A percentile compares a stretch with the other conserved stretches of the same genome.
Conservation (phyloP, 2,888 invertebrate species). For the Isotomurus palustris region DNA sequence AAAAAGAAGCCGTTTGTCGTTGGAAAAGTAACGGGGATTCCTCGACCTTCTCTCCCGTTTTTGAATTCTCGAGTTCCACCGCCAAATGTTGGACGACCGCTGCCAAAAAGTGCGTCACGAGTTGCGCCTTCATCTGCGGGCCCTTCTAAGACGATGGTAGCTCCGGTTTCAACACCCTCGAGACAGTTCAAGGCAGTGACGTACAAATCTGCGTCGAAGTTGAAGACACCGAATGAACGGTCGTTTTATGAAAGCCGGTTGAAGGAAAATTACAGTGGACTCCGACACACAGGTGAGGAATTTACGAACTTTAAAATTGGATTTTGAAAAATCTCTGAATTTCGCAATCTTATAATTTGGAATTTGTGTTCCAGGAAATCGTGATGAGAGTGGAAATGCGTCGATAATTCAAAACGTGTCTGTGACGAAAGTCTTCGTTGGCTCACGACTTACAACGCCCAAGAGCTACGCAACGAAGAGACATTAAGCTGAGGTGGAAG, state of each 20-base stretch:
- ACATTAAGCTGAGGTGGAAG: no score
- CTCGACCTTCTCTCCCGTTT: background rate
- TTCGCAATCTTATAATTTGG: background rate
- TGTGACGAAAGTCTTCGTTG: conserved; percentile 18
- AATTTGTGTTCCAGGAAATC: conserved; percentile 17
- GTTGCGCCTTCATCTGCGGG: conserved; percentile 3
- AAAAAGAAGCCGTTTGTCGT: background rate
- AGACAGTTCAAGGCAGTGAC: conserved; percentile 8
- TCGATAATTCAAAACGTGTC: conserved; percentile 20
- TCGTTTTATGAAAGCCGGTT: conserved; percentile 11
- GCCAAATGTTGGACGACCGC: background rate
- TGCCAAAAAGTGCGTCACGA: background rate
- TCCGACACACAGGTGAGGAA: conserved; percentile 22
- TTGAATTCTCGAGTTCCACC: background rate
- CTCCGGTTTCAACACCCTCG: background rate
- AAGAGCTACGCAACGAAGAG: conserved; percentile 21
- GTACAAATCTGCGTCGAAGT: conserved; percentile 19
- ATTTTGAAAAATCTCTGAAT: background rate
- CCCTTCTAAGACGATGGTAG: background rate
- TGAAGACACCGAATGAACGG: conserved; percentile 7
- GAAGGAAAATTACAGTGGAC: conserved; percentile 22
- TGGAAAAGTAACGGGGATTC: background rate
- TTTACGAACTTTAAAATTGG: background rate
- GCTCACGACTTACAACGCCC: conserved; percentile 20
- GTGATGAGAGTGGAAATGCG: conserved; percentile 30